phyloP scores from a whole-genome alignment of 2,113 vertebrate species.

The Notothenia rossii region DNA sequence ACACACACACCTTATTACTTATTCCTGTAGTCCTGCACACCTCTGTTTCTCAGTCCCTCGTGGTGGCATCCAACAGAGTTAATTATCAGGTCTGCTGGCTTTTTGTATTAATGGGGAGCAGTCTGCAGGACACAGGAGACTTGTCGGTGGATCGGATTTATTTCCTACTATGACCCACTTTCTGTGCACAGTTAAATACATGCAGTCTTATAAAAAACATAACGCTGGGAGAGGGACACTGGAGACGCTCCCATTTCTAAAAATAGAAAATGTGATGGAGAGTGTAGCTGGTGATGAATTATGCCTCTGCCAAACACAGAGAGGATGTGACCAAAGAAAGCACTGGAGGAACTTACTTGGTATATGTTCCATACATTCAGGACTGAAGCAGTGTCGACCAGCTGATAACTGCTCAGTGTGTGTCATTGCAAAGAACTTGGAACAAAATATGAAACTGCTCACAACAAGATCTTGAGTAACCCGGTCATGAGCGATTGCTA shows the following conservation, averaged over 20 bases:
- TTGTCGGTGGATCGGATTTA: conserved; percentile 18
- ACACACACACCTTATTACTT: background rate
- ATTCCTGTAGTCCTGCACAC: background rate
- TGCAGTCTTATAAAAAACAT: conserved; percentile 52
- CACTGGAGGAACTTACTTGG: background rate
- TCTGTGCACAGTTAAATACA: conserved; percentile 31
- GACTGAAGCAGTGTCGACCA: background rate
- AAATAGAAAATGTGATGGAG: conserved; percentile 66
- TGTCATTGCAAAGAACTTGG: conserved; percentile 1
- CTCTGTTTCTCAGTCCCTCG: conserved; percentile 9
- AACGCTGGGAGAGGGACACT: conserved; percentile 53
- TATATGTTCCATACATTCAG: background rate
- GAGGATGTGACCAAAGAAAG: conserved; percentile 32
- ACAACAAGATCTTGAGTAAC: too few species aligned
- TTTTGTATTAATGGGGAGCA: background rate
- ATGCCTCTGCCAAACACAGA: conserved; percentile 53
- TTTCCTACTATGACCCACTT: conserved; percentile 69
- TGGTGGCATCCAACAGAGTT: conserved; percentile 35
- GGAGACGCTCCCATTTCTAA: conserved; percentile 69
- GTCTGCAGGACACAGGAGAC: background rate
- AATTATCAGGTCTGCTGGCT: conserved; percentile 32
- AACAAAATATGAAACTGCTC: too few species aligned
- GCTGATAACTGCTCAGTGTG: background rate
- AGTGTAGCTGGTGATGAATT: conserved; percentile 58
- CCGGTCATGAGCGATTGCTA: too few species aligned